Evolutionary conservation across 2,113 vertebrate species (phyloP), one percentile per base, ranked within the genome.

Genomic region (Lepisosteus oculatus): DNA sequence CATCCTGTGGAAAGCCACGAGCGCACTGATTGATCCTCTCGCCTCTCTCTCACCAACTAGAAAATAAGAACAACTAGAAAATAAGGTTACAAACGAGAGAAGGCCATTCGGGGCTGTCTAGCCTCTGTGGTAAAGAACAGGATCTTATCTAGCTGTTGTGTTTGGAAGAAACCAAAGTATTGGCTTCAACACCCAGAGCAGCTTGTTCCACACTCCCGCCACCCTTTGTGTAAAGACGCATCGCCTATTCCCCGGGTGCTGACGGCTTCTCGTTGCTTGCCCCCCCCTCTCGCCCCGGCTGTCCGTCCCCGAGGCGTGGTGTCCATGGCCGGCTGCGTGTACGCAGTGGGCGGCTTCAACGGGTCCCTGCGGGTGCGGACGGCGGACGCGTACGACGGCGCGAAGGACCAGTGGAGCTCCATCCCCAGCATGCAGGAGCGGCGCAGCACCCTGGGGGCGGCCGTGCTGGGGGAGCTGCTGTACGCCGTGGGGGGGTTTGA

Each of bases 401-500:
- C 70, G 0, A 92, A 93, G 79, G 96, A 99, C 85, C 95, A 96
- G 85, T 99, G 97, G 97, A 94, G 88, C 0, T 91, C 95, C 0
- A 93, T 93, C 2, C 90, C 95, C 79, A 98, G 95, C 88, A 98
- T 99, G 96, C 97, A 98, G 89, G 96, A 99, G 80, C 82, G 96
- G 4, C 91, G 97, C 66, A 97, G 96, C 81, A 99, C 97, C 0
- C 86, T 99, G 77, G 97, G 97, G 0, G 95, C 96, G 0, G 96
- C 97, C 0, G 96, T 97, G 84, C 84, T 98, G 77, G 95, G 92
- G 0, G 96, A 97, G 43, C 82, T 98, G n/a, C 91, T 99, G 2
- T 99, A 98, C 0, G 97, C 97, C 0, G 95, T 99, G 41, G 97
- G 97, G 0, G 97, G 97, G 67, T 99, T 98, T 14, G 97, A 99